Conservation (phyloP, 2,797 vertebrate genomes). For the Varecia variegata region DNA sequence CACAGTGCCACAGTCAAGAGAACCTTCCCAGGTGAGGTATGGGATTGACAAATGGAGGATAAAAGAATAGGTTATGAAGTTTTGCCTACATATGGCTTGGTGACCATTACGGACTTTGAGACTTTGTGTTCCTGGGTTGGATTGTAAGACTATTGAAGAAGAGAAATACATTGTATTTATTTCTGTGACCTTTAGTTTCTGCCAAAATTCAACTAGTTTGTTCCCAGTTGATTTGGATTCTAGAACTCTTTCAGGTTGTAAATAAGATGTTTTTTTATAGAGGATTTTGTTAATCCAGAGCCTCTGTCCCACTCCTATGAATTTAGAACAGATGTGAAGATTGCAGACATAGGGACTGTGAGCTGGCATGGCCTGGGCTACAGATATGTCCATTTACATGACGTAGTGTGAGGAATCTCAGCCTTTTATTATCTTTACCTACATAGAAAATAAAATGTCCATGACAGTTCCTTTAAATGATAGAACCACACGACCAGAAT, state of each 20-base stretch:
- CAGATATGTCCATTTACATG: background rate
- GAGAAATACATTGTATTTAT: background rate
- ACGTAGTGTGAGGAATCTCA: background rate
- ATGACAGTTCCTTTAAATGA: background rate
- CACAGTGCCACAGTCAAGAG: background rate
- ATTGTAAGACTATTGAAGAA: background rate
- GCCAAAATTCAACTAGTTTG: background rate
- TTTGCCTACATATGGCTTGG: background rate
- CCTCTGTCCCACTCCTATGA: background rate
- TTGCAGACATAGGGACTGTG: background rate
- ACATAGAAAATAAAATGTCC: background rate
- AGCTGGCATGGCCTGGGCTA: accelerated
- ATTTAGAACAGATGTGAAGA: background rate
- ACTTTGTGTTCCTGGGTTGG: background rate
- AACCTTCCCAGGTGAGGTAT: accelerated
- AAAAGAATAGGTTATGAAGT: background rate
- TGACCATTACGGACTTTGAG: background rate
- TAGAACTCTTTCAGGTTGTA: background rate
- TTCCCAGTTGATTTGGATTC: background rate
- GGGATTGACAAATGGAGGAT: background rate
- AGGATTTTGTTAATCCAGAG: background rate
- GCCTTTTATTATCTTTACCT: background rate
- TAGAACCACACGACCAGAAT: background rate
- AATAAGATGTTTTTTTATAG: background rate
- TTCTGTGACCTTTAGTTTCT: background rate